Conservation (phyloP, 2,888 invertebrate species). For the Crossocerus cetratus region DNA sequence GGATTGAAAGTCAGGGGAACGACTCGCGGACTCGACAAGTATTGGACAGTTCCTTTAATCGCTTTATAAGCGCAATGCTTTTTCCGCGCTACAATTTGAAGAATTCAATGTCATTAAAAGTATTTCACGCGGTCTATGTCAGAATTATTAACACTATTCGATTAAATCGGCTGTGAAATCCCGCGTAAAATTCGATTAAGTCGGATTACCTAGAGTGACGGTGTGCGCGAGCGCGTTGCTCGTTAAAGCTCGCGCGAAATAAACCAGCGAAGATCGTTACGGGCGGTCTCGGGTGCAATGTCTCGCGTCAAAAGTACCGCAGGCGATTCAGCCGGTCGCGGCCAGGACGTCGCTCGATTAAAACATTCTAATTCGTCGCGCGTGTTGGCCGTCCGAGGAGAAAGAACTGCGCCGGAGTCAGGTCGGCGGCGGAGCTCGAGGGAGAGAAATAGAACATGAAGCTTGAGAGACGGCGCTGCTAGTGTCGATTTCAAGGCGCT, state of each 20-base stretch:
- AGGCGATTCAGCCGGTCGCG: neutral
- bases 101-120: no score
- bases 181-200: neutral
- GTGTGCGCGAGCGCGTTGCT: neutral
- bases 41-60: no score
- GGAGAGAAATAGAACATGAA: slow-evolving; percentile 48
- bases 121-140: no score
- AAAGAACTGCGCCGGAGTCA: no score
- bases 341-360: neutral
- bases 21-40: no score
- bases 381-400: slow-evolving; percentile 19
- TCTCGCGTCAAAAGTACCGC: no score
- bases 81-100: no score
- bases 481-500: slow-evolving; percentile 43
- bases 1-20: no score
- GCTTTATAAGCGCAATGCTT: no score
- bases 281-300: no score
- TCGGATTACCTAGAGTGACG: neutral
- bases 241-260: neutral
- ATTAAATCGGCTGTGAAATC: neutral
- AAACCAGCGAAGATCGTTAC: neutral
- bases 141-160: no score
- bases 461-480: slow-evolving; percentile 33
- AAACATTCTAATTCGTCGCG: slow-evolving; percentile 29
- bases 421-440: slow-evolving; percentile 18